A percentile compares a stretch with the other conserved stretches of the same genome.
These are phyloP conservation scores for Gorsachius magnificus DNA, from an alignment of 2,797 vertebrate species.

Conservation along the genomic window DNA sequence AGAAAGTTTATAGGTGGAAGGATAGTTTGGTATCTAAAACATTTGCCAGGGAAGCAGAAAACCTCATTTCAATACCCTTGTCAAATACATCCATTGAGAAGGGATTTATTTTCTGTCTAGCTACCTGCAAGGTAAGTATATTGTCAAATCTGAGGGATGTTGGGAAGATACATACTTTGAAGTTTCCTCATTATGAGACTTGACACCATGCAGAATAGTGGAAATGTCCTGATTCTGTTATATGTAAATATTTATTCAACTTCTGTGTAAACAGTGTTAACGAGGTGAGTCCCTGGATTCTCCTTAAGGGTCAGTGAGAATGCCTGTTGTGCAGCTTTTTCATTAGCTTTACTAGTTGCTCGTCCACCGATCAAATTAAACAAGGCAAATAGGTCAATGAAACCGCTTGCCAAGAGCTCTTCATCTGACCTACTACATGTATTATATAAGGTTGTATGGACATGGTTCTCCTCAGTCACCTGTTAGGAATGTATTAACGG, in stretches of 20 bases:
- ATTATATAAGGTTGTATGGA: not conserved
- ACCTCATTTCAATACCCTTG: not conserved
- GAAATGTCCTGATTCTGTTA: not conserved
- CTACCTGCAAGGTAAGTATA: not conserved
- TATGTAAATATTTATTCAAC: not conserved
- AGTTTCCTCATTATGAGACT: not conserved
- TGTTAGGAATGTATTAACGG: not conserved
- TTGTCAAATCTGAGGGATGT: not conserved
- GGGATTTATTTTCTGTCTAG: not conserved
- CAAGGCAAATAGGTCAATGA: not conserved
- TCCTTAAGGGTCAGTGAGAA: not conserved
- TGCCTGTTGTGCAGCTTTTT: not conserved
- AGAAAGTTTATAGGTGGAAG: rapidly evolving
- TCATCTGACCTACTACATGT: not conserved
- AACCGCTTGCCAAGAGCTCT: not conserved
- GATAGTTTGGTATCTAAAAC: not conserved
- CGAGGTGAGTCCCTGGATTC: not conserved
- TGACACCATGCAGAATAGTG: not conserved
- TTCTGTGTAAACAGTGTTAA: not conserved
- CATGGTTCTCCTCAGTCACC: not conserved
- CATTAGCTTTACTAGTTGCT: not conserved
- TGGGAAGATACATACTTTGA: not conserved
- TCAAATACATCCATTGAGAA: not conserved
- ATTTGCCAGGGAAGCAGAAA: not conserved
- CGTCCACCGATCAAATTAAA: not conserved